Evolutionary conservation across 2,113 vertebrate species (phyloP).

Genomic region (Cichladusa arquata): DNA sequence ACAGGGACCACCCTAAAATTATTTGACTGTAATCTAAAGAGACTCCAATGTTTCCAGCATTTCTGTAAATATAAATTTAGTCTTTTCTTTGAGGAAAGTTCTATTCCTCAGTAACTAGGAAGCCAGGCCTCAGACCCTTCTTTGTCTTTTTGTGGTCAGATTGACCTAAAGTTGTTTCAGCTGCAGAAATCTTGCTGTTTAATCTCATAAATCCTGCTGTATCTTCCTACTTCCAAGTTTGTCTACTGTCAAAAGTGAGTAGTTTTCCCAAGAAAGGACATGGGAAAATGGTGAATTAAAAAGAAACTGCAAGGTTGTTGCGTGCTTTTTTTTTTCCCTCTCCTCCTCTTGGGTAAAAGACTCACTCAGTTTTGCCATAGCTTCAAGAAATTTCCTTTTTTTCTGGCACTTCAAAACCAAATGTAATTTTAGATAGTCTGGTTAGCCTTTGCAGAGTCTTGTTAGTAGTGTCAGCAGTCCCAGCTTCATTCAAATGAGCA

Average conservation of each 20-base stretch:
- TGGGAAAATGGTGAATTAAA: neutral
- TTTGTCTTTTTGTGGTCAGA: neutral
- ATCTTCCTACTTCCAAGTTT: neutral
- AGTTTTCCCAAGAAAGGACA: neutral
- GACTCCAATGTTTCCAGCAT: neutral
- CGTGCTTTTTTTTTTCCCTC: neutral
- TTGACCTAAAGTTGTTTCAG: neutral
- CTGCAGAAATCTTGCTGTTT: neutral
- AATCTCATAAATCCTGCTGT: neutral
- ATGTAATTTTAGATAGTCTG: neutral
- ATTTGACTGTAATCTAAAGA: neutral
- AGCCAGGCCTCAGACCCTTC: neutral
- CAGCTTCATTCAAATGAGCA: neutral
- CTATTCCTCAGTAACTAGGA: neutral
- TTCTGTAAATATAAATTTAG: neutral
- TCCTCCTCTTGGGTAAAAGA: neutral
- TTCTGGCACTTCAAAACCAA: neutral
- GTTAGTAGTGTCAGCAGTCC: neutral
- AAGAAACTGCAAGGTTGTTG: neutral
- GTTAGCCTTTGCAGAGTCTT: neutral
- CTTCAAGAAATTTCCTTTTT: neutral
- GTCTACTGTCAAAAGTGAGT: neutral
- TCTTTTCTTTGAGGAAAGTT: neutral
- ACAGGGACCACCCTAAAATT: neutral
- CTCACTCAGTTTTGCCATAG: neutral